Evolutionary conservation across 2,888 invertebrate species (phyloP), one percentile per base, ranked within the genome.

Genomic region (Notocelia uddmanniana): DNA sequence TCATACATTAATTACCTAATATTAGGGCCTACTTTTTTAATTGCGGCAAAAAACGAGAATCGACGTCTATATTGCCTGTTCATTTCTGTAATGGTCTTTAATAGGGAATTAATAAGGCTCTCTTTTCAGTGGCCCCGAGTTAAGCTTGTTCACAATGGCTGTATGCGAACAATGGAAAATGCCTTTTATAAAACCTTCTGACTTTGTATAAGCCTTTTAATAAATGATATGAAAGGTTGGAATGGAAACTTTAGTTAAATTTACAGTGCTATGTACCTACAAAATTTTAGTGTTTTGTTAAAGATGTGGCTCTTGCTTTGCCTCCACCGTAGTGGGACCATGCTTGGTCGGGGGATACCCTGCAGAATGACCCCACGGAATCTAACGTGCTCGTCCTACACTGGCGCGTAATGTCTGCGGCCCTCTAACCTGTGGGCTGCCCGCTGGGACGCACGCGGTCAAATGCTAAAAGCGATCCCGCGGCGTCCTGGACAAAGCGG

Each of bases 191-290:
- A 70, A 66, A 57, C 34, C 21, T 23, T 23, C 37, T 13, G 58
- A 64, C 50, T 19, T 66, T 70, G 58, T 66, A 52, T 70, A 70
- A 70, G 58, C 70, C 58, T 37, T 70, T 70, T 70, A 59, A 68
- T 59, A 64, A 41, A 52, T 41, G 50, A 45, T 70, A 19, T 70
- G 41, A 66, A 70, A 52, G 70, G 52, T 66, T 63, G 52, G 45
- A 63, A 63, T 37, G 37, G 34, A 15, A 58, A 45, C 21, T 57
- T 67, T 23, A 66, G 59, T 59, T 52, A 63, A 8, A 59, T 26
- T 60, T 55, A 59, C 21, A 15, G 19, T 60, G 10, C 18, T 57
- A 64, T 52, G 50, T 31, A 6, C 18, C 10, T 37, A n/a, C 13
- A 15, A 31, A 21, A 48, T 18, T n/a, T 23, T 23, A 34, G 21